Conservation (phyloP, 2,797 vertebrate genomes). For the Cichlasoma orientale region DNA sequence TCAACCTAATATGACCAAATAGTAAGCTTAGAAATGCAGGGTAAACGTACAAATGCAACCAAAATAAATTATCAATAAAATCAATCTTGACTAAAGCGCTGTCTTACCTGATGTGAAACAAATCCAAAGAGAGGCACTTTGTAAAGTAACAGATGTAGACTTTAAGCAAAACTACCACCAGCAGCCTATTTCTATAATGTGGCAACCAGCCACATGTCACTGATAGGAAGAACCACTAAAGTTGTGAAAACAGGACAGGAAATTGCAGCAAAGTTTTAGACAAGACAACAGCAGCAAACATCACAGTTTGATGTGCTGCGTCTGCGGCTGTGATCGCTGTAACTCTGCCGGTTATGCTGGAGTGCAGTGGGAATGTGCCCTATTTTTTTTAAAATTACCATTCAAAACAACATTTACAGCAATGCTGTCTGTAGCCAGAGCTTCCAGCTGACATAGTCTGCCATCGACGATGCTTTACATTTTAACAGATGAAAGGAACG, state of each 20-base stretch:
- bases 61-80: slow-evolving; percentile 3
- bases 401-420: neutral
- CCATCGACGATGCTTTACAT: neutral
- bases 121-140: slow-evolving; percentile 13
- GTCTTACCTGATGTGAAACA: slow-evolving; percentile 29
- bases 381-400: neutral
- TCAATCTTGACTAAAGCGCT: neutral
- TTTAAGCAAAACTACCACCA: slow-evolving; percentile 51
- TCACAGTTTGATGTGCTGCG: slow-evolving; percentile 7
- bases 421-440: neutral
- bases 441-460: slow-evolving; percentile 3
- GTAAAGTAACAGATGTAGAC: slow-evolving; percentile 32
- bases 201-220: slow-evolving; percentile 76
- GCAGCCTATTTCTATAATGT: slow-evolving; percentile 68
- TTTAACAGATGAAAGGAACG: neutral
- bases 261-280: slow-evolving; percentile 74
- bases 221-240: slow-evolving; percentile 71
- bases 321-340: slow-evolving; percentile 12
- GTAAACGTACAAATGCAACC: slow-evolving; percentile 5
- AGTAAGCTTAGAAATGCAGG: neutral
- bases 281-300: slow-evolving; percentile 57
- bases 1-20: slow-evolving; percentile 25
- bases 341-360: neutral
- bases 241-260: slow-evolving; percentile 85
- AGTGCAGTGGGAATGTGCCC: neutral